phyloP scores from a whole-genome alignment of 2,113 vertebrate species.

The Colinus virginianus region DNA sequence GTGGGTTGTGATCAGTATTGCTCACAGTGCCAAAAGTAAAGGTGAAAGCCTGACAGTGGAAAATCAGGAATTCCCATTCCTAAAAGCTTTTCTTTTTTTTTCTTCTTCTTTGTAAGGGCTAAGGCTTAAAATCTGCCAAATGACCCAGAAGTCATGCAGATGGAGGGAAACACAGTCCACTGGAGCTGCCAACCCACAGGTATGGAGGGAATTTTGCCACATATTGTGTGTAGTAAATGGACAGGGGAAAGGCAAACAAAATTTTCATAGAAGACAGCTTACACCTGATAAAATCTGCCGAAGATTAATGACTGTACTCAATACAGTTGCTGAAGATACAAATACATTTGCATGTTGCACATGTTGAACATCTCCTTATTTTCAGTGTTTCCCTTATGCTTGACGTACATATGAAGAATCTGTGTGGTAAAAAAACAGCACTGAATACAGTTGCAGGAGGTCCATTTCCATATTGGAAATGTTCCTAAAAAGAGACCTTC shows the following conservation, averaged over 20 bases:
- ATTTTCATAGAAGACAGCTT: background rate
- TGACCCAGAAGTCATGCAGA: background rate
- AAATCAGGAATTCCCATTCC: no score
- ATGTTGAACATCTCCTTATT: background rate
- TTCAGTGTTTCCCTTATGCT: background rate
- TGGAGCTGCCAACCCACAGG: background rate
- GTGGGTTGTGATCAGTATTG: background rate
- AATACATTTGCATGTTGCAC: background rate
- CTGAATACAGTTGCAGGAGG: background rate
- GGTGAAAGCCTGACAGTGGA: background rate
- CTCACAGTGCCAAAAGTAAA: background rate
- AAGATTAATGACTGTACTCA: background rate
- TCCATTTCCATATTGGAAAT: background rate
- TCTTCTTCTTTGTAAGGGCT: background rate
- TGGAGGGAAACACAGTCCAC: background rate
- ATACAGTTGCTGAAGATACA: background rate
- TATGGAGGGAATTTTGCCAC: conserved; percentile 33
- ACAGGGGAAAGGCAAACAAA: background rate
- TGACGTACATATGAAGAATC: background rate
- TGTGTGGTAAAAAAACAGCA: background rate
- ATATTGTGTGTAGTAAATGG: background rate
- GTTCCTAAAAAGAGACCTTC: background rate
- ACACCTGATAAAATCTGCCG: background rate
- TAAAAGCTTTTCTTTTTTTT: no score
- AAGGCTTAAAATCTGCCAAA: background rate